A percentile compares a stretch with the other conserved stretches of the same genome.
Conservation (phyloP, 2,797 vertebrate genomes). For the Pelochelys cantorii region DNA sequence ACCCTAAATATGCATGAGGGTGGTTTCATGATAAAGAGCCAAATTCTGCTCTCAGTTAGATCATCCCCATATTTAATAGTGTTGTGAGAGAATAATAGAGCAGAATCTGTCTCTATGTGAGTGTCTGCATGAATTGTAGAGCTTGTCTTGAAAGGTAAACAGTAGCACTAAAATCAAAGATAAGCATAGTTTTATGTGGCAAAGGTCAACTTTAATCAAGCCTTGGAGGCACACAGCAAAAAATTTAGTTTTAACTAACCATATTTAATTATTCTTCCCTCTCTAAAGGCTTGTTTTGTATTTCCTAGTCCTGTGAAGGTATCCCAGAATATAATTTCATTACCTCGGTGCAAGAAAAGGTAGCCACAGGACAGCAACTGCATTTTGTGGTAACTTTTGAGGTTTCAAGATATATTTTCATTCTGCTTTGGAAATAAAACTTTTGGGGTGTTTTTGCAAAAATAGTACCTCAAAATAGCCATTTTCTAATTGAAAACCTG, state of each 20-base stretch:
- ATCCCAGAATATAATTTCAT: not conserved
- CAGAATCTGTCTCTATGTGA: not conserved
- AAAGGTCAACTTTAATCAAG: not conserved
- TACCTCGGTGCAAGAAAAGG: not conserved
- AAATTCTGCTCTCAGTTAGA: not conserved
- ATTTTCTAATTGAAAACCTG: not conserved
- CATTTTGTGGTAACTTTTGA: not conserved
- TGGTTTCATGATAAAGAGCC: slow-evolving; percentile 14
- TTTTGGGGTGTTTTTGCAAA: not conserved
- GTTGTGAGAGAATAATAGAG: not conserved
- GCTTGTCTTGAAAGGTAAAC: not conserved
- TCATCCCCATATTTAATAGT: not conserved
- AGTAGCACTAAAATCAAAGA: not conserved
- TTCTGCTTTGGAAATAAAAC: not conserved
- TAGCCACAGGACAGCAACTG: not conserved
- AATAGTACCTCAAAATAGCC: not conserved
- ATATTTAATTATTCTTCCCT: not conserved
- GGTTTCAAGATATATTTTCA: not conserved
- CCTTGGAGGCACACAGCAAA: not conserved
- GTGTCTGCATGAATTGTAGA: not conserved
- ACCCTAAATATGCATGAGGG: not conserved
- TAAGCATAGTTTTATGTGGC: accelerated
- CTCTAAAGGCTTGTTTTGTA: not conserved
- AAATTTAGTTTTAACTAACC: not conserved
- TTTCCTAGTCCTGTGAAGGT: not conserved